Base-by-base conservation (phyloP, 2,888 invertebrate genomes). In the Periphyllus acericola region DNA sequence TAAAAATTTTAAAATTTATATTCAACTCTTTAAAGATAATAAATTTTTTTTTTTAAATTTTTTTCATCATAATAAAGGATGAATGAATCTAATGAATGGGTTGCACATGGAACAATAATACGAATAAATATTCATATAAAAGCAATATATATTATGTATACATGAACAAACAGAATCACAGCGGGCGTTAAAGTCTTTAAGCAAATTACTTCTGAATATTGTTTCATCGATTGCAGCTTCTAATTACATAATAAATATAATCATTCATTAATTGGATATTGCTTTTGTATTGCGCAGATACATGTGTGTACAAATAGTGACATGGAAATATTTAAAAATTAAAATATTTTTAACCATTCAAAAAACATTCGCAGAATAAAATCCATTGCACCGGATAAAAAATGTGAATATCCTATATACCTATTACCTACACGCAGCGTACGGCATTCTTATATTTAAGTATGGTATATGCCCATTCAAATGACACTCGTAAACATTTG, bases 121-220 rank as follows among this genome's bases (percentile, higher is more conserved):
- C 9, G 1, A 21, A 21, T 60, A 21, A 21, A 60, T 25, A 46
- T 46, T 46, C 46, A 14, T 46, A 46, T 46, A 46, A 46, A 46
- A 46, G 60, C 21, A 55, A 21, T 55, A 55, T 52, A 52, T 52
- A 52, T 52, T 21, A 21, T 21, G 5, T 55, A 21, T 21, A 55
- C 14, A 11, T 68, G 29, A 14, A 29, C 14, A 5, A n/a, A n/a
- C 25, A 66, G n/a, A 66, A 71, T 71, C 71, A 29, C 83, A 75
- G 60, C 83, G 83, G 55, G 83, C 83, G 83, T 83, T 83, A 29
- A 83, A 83, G n/a, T 83, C 83, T 83, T 60, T 36, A 34, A 40
- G 74, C 32, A 66, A 36, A 60, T 55, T 82, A 66, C 36, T 36
- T 66, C 36, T 36, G 36, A 40, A 36, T 80, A 25, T 36, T 34